Evolutionary conservation across 2,113 vertebrate species (phyloP).

Genomic region (Pluvialis apricaria): DNA sequence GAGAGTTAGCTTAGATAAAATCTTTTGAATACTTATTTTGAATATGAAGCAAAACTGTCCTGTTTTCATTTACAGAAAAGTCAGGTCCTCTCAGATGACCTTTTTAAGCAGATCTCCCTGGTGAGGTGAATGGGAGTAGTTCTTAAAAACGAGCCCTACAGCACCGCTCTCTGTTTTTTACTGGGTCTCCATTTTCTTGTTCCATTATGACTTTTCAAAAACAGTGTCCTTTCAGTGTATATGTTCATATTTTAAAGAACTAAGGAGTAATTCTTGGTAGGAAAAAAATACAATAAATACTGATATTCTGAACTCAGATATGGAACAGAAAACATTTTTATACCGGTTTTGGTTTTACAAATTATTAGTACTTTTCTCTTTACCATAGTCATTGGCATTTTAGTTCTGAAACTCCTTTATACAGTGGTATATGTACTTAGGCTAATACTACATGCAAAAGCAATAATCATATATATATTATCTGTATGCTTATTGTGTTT

Average conservation of each 20-base stretch:
- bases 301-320: background rate
- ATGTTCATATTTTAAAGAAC: background rate
- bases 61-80: slow-evolving; percentile 1
- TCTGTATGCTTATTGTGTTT: background rate
- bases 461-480: background rate
- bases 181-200: background rate
- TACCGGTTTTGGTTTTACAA: background rate
- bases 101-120: background rate
- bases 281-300: background rate
- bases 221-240: background rate
- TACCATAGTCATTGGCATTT: background rate
- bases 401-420: background rate
- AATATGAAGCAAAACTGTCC: slow-evolving; percentile 1
- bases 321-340: background rate
- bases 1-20: slow-evolving; percentile 21
- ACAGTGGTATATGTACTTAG: background rate
- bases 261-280: background rate
- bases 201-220: background rate
- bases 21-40: slow-evolving; percentile 25
- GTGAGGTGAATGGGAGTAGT: background rate
- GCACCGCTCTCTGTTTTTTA: background rate
- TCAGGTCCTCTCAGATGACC: background rate
- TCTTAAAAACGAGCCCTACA: background rate
- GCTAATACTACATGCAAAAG: background rate
- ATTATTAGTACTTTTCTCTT: background rate